These are phyloP conservation scores for Crocidura indochinensis DNA, from an alignment of 2,797 vertebrate species.

Conservation along the genomic window DNA sequence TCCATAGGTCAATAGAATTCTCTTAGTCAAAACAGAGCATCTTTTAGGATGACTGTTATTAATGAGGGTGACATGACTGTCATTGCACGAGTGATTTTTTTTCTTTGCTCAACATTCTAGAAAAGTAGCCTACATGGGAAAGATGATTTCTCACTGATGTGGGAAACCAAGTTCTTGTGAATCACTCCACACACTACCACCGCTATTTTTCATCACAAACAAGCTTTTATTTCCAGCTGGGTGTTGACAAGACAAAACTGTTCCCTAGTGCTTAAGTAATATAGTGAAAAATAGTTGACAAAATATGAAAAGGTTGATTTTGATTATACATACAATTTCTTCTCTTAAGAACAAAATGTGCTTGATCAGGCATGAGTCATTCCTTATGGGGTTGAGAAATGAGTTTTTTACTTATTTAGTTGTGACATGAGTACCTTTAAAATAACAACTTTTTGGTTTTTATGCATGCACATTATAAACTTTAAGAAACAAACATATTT, in stretches of 20 bases:
- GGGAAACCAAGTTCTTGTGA: slow-evolving; percentile 67
- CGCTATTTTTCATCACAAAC: slow-evolving; percentile 63
- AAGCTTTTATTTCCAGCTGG: slow-evolving; percentile 79
- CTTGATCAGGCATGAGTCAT: slow-evolving; percentile 74
- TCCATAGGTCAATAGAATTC: neutral
- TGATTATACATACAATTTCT: slow-evolving; percentile 76
- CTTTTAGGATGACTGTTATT: neutral
- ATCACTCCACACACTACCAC: slow-evolving; percentile 57
- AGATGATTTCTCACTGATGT: neutral
- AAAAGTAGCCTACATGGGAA: slow-evolving; percentile 53
- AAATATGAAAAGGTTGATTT: slow-evolving; percentile 80
- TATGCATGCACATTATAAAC: slow-evolving; percentile 35
- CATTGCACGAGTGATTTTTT: neutral
- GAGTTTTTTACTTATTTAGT: slow-evolving; percentile 31
- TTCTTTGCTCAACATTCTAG: neutral
- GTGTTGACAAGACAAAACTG: slow-evolving; percentile 79
- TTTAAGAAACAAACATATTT: slow-evolving; percentile 4
- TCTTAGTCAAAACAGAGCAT: neutral
- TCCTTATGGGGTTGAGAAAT: slow-evolving; percentile 55
- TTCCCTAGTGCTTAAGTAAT: slow-evolving; percentile 76
- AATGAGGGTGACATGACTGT: neutral
- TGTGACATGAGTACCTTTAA: slow-evolving; percentile 48
- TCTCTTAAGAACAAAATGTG: slow-evolving; percentile 76
- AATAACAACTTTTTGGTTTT: slow-evolving; percentile 57
- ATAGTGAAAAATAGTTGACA: slow-evolving; percentile 74